These are phyloP conservation scores for Syritta pipiens DNA, from an alignment of 2,888 invertebrate genomes.

Conservation along the genomic window DNA sequence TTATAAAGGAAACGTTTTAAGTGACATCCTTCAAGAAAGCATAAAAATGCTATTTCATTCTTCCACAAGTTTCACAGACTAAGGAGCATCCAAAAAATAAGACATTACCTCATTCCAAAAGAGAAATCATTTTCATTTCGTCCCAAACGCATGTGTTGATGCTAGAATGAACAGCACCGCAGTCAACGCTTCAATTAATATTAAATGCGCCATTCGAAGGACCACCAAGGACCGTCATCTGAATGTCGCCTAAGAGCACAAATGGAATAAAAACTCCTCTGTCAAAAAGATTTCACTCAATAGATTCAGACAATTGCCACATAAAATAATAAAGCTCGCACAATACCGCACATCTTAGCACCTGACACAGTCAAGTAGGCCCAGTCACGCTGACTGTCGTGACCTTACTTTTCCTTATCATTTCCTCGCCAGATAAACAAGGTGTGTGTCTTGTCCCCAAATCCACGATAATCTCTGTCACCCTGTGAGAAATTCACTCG, in stretches of 20 bases:
- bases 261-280: not conserved
- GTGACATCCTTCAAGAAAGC: too few species aligned
- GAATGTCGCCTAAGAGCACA: not conserved
- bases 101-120: too few species aligned
- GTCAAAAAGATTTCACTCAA: not conserved
- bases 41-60: too few species aligned
- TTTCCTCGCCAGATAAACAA: conserved; percentile 13
- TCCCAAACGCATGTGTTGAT: not conserved
- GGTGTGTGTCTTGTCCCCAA: conserved; percentile 4
- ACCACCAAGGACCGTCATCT: not conserved
- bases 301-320: not conserved
- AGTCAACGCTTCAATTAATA: not conserved
- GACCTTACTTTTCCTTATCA: not conserved
- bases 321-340: conserved; percentile 22
- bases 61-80: too few species aligned
- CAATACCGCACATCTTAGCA: conserved; percentile 5
- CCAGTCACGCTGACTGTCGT: not conserved
- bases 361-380: conserved; percentile 20
- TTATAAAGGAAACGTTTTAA: too few species aligned
- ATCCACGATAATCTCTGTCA: conserved; percentile 26
- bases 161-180: not conserved
- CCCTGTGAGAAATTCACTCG: conserved; percentile 13
- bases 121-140: not conserved
- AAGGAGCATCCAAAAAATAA: too few species aligned
- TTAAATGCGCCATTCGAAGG: not conserved